These are phyloP conservation scores for Orientallactaga sibirica DNA, from an alignment of 2,797 vertebrate species.

Conservation along the genomic window DNA sequence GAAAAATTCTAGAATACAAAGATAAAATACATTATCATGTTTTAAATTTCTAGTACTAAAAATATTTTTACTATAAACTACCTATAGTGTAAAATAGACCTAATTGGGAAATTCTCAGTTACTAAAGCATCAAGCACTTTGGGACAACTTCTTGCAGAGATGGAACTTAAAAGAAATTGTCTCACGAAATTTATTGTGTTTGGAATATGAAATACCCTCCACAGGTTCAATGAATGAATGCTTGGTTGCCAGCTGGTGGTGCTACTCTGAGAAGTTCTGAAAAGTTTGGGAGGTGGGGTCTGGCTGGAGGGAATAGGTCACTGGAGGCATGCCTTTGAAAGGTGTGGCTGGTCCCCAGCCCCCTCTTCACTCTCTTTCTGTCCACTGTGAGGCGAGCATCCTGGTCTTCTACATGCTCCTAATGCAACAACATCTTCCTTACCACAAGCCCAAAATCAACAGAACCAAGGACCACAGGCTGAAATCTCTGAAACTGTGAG, in stretches of 20 bases:
- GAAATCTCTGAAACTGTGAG: background rate
- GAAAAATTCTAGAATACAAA: background rate
- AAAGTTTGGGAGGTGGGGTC: no score
- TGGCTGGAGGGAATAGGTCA: no score
- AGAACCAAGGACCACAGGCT: background rate
- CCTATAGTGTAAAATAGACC: background rate
- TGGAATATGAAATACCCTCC: no score
- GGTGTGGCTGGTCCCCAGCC: no score
- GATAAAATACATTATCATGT: background rate
- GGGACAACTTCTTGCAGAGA: background rate
- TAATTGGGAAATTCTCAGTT: background rate
- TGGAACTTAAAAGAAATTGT: slow-evolving; percentile 1
- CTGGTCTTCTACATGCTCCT: background rate
- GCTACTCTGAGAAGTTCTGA: no score
- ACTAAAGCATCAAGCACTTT: background rate
- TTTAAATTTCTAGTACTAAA: background rate
- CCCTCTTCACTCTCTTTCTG: no score
- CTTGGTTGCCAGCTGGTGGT: no score
- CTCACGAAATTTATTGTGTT: background rate
- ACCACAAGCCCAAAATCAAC: background rate
- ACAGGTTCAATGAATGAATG: no score
- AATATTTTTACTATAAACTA: slow-evolving; percentile 26
- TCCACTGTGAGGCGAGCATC: background rate
- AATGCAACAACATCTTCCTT: background rate
- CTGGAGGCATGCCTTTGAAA: no score